Base-by-base conservation (phyloP, 35 echinoderm and acorn worm species). In the Anneissia japonica region DNA sequence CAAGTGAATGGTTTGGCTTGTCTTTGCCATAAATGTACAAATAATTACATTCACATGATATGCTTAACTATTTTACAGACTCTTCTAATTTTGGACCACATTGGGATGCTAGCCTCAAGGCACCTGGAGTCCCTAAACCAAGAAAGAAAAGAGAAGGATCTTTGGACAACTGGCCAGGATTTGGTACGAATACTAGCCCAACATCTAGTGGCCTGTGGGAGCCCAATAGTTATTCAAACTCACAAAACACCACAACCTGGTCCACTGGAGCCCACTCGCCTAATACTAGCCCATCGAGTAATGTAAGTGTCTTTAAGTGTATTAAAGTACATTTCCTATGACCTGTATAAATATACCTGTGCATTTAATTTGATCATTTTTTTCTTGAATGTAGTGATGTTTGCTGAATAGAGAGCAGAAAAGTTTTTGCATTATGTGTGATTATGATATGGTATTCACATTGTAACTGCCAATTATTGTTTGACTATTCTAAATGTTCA, bases 171-270 rank as follows among this genome's bases (percentile, higher is more conserved):
- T 95, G 90, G 89, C 77, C 81, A 17, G 82, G 90, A 0, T 88
- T 89, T 84, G 86, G 86, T 16, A 41, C 88, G 21, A 91, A 72
- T 40, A 83, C 79, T 72, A 82, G 85, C 35, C 85, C 81, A 32
- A 82, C 81, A 36, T 23, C 81, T 35, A 89, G 81, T 38, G 85
- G 81, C 72, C 39, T 95, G 74, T 95, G 93, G 93, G 77, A 95
- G 41, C 83, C 84, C 17, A 81, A 23, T 23, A 64, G 51, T 64
- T 39, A 51, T 82, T 46, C 11, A 72, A 77, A 33, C 74, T 73
- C 76, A 77, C 90, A 29, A 23, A 46, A 21, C 35, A 77, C 79
- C 77, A 82, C 79, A 46, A 32, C 76, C 45, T 85, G 74, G 88
- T 83, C 84, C 31, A 85, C 84, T 78, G 88, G 84, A 77, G 78